Percentiles rank a stretch among this genome's conserved stretches.
Evolutionary conservation across 2,888 invertebrate genomes (phyloP).

Genomic region (Stegophylla sp.): DNA sequence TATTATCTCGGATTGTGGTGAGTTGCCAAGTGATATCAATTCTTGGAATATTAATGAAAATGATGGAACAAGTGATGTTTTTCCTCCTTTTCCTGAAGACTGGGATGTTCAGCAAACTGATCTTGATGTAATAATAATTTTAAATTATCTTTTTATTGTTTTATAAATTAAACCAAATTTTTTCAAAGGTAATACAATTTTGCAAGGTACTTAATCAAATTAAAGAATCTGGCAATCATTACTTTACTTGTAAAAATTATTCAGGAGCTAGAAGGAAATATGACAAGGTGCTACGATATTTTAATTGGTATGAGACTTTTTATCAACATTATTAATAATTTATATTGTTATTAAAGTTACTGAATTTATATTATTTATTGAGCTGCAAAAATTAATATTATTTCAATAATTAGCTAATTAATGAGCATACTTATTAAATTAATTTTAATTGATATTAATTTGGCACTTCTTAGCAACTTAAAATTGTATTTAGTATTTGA

Average conservation of each 20-base stretch:
- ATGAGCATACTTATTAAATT: too few relatives aligned
- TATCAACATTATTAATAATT: background rate
- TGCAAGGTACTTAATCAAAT: conserved; percentile 69
- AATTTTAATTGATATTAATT: too few relatives aligned
- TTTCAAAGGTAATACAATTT: conserved; percentile 66
- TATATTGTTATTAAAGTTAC: too few relatives aligned
- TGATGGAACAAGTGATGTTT: conserved; percentile 75
- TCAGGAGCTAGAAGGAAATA: conserved; percentile 77
- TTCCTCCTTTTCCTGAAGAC: conserved; percentile 82
- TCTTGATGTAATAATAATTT: conserved; percentile 60
- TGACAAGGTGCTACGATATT: conserved; percentile 78
- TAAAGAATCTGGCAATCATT: conserved; percentile 77
- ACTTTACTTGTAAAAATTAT: conserved; percentile 71
- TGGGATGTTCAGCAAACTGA: conserved; percentile 66
- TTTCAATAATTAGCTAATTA: too few relatives aligned
- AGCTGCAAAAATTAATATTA: too few relatives aligned
- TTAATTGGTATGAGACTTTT: conserved; percentile 66
- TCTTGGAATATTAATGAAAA: conserved; percentile 73
- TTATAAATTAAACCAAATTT: conserved; percentile 44
- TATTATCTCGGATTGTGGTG: conserved; percentile 77
- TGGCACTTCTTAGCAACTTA: too few relatives aligned
- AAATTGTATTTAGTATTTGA: too few relatives aligned
- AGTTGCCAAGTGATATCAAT: conserved; percentile 69
- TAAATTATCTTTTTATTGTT: conserved; percentile 17
- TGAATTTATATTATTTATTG: too few relatives aligned